Evolutionary conservation across 1,140 invertebrate species (phyloP).

Genomic region (Probaryconus sp.): DNA sequence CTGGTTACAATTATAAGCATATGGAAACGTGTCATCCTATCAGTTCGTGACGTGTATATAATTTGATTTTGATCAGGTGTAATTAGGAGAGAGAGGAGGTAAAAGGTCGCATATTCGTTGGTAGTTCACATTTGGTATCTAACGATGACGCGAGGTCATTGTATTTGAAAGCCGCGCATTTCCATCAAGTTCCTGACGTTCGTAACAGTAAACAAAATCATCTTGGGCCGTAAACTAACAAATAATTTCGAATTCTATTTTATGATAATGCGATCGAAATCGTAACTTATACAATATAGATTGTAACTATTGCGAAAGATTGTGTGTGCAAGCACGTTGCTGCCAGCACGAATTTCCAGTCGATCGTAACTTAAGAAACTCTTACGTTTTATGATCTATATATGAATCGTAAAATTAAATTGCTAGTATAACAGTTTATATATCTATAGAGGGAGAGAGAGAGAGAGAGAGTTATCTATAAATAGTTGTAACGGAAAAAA

Average conservation of each 20-base stretch:
- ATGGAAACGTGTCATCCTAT: conserved; percentile 17
- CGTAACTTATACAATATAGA: conserved; percentile 33
- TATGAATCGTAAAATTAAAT: conserved; percentile 27
- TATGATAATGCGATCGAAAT: conserved; percentile 28
- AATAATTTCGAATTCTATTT: conserved; percentile 23
- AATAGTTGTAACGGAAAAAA: neutral
- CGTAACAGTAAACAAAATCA: neutral
- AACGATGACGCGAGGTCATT: neutral
- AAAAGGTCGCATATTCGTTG: neutral
- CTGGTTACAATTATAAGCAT: conserved; percentile 10
- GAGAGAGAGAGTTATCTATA: too few species aligned
- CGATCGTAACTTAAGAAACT: conserved; percentile 18
- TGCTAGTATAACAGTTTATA: conserved; percentile 18
- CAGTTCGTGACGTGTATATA: conserved; percentile 10
- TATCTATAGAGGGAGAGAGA: too few species aligned
- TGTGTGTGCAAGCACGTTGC: neutral
- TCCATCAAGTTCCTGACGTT: neutral
- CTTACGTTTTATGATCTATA: conserved; percentile 28
- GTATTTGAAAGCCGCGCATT: neutral
- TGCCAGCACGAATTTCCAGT: neutral
- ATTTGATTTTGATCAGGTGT: conserved; percentile 31
- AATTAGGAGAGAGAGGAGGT: conserved; percentile 6
- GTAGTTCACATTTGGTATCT: neutral
- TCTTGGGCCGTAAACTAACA: conserved; percentile 10
- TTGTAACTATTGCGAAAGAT: conserved; percentile 18